phyloP scores from a whole-genome alignment of 2,797 vertebrate genomes.

The Muscicapa comitata region DNA sequence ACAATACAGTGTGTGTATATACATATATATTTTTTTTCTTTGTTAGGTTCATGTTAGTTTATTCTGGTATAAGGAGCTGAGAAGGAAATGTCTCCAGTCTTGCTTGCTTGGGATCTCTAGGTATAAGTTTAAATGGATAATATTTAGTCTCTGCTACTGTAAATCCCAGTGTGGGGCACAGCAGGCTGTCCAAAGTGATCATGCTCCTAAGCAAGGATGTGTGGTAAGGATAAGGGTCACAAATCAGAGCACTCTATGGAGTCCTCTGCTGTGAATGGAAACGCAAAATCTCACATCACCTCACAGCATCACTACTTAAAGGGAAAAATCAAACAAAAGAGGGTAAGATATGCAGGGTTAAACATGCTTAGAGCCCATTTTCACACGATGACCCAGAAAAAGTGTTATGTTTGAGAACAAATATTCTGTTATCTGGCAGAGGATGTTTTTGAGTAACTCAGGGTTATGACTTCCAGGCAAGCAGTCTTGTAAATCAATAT shows the following conservation, averaged over 20 bases:
- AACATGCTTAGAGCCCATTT: not conserved
- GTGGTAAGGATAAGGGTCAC: not conserved
- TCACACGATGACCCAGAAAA: not conserved
- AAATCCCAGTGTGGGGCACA: conserved; percentile 43
- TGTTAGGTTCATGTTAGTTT: not conserved
- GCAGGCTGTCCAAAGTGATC: not conserved
- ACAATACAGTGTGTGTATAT: not conserved
- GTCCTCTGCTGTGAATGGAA: not conserved
- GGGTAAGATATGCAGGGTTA: fast-evolving
- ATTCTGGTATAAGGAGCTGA: not conserved
- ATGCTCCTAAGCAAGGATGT: not conserved
- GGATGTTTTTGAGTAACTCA: not conserved
- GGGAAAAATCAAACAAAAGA: not conserved
- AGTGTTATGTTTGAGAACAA: not conserved
- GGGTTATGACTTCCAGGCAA: not conserved
- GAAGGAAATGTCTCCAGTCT: not conserved
- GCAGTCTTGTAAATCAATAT: not conserved
- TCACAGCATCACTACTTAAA: not conserved
- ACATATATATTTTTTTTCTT: not conserved
- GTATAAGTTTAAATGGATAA: conserved; percentile 18
- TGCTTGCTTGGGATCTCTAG: not conserved
- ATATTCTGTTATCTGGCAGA: not conserved
- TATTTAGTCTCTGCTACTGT: conserved; percentile 60
- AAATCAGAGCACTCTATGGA: not conserved
- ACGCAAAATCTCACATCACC: not conserved